Conservation (phyloP, 2,888 invertebrate species). For the Drosophila barbarae region DNA sequence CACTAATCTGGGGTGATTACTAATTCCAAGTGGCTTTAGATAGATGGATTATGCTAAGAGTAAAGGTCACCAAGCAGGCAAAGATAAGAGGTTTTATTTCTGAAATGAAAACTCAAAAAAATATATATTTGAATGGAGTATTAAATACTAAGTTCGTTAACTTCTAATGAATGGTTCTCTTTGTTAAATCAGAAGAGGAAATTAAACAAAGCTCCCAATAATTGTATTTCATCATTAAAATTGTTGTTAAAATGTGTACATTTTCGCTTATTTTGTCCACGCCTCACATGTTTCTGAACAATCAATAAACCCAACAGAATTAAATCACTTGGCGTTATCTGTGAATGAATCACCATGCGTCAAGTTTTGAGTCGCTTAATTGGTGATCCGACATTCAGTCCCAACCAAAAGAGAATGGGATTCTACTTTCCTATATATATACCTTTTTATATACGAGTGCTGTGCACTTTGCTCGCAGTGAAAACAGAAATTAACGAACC, state of each 20-base stretch:
- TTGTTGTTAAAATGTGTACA: background rate
- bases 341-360: slow-evolving; percentile 59
- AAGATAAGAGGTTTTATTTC: background rate
- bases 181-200: slow-evolving; percentile 15
- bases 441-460: background rate
- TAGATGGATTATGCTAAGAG: background rate
- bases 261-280: background rate
- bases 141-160: background rate
- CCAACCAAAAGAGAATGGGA: slow-evolving; percentile 18
- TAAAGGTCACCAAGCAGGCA: background rate
- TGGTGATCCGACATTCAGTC: slow-evolving; percentile 36
- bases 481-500: slow-evolving; percentile 44
- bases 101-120: no score
- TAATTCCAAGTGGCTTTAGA: background rate
- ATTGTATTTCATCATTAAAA: slow-evolving; percentile 19
- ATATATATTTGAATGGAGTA: background rate
- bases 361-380: slow-evolving; percentile 48
- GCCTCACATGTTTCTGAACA: background rate
- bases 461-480: slow-evolving; percentile 51
- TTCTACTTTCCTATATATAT: slow-evolving; percentile 23
- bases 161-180: background rate
- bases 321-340: slow-evolving; percentile 43
- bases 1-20: slow-evolving; percentile 2
- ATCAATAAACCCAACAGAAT: slow-evolving; percentile 9
- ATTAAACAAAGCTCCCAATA: slow-evolving; percentile 4